Conservation (phyloP, 1,140 invertebrate genomes). For the Telenomus remus region DNA sequence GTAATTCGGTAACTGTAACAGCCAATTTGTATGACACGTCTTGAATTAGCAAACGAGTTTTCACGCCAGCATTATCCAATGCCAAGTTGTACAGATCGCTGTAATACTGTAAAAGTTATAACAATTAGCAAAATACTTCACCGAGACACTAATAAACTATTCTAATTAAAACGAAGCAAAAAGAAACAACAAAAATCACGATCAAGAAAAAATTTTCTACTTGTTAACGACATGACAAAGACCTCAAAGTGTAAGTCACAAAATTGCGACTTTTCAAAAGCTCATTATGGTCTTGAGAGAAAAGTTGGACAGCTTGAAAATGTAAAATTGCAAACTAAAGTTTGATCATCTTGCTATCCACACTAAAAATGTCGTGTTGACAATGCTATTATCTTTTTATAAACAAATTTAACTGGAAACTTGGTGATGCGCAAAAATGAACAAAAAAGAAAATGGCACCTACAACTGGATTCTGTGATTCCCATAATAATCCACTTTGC, state of each 20-base stretch:
- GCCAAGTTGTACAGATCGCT: slow-evolving; percentile 81
- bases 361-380: background rate
- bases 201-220: too few species aligned
- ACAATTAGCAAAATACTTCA: background rate
- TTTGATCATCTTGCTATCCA: slow-evolving; percentile 17
- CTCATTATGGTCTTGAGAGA: slow-evolving; percentile 7
- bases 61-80: slow-evolving; percentile 68
- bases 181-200: too few species aligned
- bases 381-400: slow-evolving; percentile 31
- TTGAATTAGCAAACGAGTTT: slow-evolving; percentile 67
- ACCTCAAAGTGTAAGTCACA: too few species aligned
- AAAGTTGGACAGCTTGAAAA: slow-evolving; percentile 34
- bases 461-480: slow-evolving; percentile 13
- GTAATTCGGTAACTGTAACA: slow-evolving; percentile 65
- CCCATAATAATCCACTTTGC: background rate
- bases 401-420: slow-evolving; percentile 31
- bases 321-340: slow-evolving; percentile 27
- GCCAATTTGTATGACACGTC: slow-evolving; percentile 68
- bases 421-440: slow-evolving; percentile 15
- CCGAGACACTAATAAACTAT: background rate
- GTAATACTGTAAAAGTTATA: slow-evolving; percentile 78
- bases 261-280: background rate
- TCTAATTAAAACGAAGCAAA: background rate
- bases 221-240: too few species aligned
- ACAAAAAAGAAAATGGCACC: slow-evolving; percentile 11